Conservation (phyloP, 1,140 invertebrate genomes). For the Hypsibius dujardini region DNA sequence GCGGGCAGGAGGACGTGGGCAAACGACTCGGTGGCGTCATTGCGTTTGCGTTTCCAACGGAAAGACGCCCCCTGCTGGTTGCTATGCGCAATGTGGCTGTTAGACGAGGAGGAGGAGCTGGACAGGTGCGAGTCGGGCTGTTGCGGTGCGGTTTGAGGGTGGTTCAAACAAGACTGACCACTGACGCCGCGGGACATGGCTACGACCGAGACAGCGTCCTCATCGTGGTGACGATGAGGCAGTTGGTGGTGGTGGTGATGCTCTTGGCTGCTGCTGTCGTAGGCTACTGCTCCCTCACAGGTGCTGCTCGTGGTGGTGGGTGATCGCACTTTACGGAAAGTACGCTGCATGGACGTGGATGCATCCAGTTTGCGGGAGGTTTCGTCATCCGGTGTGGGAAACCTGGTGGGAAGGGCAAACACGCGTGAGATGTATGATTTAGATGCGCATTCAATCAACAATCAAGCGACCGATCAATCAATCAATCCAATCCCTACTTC, state of each 20-base stretch:
- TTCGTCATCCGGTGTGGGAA: no score
- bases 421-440: no score
- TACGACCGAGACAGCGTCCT: not conserved
- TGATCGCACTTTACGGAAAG: conserved; percentile 5
- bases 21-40: not conserved
- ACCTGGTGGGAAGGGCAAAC: no score
- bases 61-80: not conserved
- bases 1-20: not conserved
- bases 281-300: not conserved
- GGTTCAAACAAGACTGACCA: conserved; percentile 17
- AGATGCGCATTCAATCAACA: no score
- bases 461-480: no score
- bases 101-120: not conserved
- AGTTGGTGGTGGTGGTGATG: not conserved
- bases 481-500: no score
- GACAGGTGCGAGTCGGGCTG: conserved; percentile 1
- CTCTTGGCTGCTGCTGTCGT: not conserved
- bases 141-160: conserved; percentile 15
- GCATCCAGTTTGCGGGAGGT: no score
- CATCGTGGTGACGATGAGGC: not conserved
- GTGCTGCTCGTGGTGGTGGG: not conserved
- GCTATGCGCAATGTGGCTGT: not conserved
- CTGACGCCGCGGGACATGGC: conserved; percentile 14
- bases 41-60: conserved; percentile 16
- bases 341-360: not conserved